Percentiles rank a stretch among this genome's conserved stretches.
phyloP scores from a whole-genome alignment of 1,140 invertebrate genomes.

The Drosophila malerkotliana region DNA sequence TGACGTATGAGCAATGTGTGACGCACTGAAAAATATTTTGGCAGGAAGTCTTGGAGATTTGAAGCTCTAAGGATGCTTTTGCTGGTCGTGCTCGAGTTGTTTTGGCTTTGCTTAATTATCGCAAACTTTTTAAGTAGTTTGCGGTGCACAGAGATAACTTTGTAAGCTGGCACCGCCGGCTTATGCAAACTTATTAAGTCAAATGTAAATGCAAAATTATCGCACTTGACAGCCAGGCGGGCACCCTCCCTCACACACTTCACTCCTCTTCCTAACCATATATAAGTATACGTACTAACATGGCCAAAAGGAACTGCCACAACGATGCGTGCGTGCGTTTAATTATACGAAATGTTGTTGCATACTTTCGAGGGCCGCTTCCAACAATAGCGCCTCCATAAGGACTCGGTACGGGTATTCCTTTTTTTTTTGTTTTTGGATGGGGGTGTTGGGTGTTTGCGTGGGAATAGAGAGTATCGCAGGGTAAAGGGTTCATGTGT shows the following conservation, averaged over 20 bases:
- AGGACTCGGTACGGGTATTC: constrained; percentile 5
- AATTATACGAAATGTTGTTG: constrained; percentile 74
- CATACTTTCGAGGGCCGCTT: constrained; percentile 61
- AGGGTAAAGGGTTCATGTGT: not conserved
- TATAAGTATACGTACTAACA: not conserved
- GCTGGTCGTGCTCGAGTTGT: constrained; percentile 47
- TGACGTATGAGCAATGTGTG: constrained; percentile 66
- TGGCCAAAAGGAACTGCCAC: constrained; percentile 15
- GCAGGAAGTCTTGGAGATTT: not conserved
- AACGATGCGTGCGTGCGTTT: constrained; percentile 67
- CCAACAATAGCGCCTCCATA: constrained; percentile 23
- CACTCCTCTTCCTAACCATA: not conserved
- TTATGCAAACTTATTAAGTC: constrained; percentile 77
- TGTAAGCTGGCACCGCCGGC: constrained; percentile 54
- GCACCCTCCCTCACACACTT: not conserved
- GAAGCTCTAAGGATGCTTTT: not conserved
- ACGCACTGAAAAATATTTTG: constrained; percentile 32
- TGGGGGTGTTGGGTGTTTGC: constrained; percentile 11
- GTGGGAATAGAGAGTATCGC: not conserved
- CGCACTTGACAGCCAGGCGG: constrained; percentile 65
- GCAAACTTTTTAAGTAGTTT: constrained; percentile 80
- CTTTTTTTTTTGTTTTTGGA: not conserved
- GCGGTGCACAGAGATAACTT: constrained; percentile 63
- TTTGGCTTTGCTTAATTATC: constrained; percentile 79
- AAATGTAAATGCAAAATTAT: constrained; percentile 81